Evolutionary conservation across 2,797 vertebrate species (phyloP).

Genomic region (Lophius americanus): DNA sequence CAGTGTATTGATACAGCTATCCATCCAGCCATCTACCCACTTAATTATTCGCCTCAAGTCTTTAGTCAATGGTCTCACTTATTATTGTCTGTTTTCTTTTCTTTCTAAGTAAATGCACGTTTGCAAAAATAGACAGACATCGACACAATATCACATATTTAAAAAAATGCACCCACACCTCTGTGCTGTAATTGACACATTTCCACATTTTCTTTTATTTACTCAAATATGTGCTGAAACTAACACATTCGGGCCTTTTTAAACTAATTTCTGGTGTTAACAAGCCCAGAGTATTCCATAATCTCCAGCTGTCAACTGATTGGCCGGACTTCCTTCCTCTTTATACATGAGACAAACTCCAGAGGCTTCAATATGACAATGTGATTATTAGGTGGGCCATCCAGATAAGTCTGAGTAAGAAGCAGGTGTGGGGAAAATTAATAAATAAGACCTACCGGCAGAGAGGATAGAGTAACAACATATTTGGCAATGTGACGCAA

Average conservation of each 20-base stretch:
- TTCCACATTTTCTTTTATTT: not conserved
- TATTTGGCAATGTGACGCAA: constrained; percentile 51
- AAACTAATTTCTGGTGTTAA: constrained; percentile 4
- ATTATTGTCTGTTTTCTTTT: constrained; percentile 5
- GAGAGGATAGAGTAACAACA: constrained; percentile 52
- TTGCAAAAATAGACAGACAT: not conserved
- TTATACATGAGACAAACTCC: constrained; percentile 6
- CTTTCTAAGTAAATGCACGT: constrained; percentile 23
- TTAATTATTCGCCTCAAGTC: constrained; percentile 19
- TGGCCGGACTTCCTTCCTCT: not conserved
- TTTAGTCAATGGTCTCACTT: constrained; percentile 9
- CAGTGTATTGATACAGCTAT: constrained; percentile 2
- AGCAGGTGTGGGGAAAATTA: constrained; percentile 29
- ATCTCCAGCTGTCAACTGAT: no score
- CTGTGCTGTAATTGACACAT: not conserved
- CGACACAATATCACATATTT: not conserved
- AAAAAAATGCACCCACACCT: not conserved
- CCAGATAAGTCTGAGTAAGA: constrained; percentile 27
- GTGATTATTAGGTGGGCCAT: constrained; percentile 45
- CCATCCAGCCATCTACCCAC: constrained; percentile 7
- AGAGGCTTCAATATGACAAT: constrained; percentile 18
- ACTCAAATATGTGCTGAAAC: not conserved
- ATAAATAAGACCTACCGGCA: constrained; percentile 34
- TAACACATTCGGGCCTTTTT: constrained; percentile 41
- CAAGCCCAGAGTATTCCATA: constrained; percentile 2